Evolutionary conservation across 2,888 invertebrate species (phyloP).

Genomic region (Epinotia bilunana): DNA sequence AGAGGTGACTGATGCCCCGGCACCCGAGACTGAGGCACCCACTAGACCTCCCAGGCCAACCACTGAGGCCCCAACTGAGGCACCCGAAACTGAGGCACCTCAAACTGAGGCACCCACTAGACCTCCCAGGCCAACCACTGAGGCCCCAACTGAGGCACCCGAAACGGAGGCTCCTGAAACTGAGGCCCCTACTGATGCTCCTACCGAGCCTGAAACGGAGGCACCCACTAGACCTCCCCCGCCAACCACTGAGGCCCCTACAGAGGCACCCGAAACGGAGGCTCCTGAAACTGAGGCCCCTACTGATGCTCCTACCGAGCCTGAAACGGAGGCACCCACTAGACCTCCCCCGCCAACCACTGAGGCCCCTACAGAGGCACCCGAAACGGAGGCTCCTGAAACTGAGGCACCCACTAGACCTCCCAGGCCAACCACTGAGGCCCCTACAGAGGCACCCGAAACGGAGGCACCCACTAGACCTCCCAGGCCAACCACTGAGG

Average conservation of each 20-base stretch:
- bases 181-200: not conserved
- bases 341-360: conserved; percentile 14
- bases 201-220: conserved; percentile 39
- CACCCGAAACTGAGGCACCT: conserved; percentile 23
- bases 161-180: conserved; percentile 32
- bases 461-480: conserved; percentile 19
- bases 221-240: conserved; percentile 30
- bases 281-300: conserved; percentile 22
- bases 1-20: conserved; percentile 43
- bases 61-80: conserved; percentile 40
- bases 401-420: conserved; percentile 14
- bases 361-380: conserved; percentile 28
- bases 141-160: not conserved
- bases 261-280: conserved; percentile 33
- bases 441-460: conserved; percentile 29
- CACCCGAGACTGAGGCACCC: conserved; percentile 35
- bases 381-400: conserved; percentile 29
- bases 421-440: conserved; percentile 2
- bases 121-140: conserved; percentile 7
- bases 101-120: conserved; percentile 38
- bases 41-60: conserved; percentile 27
- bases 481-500: conserved; percentile 4
- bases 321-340: conserved; percentile 37
- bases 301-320: conserved; percentile 35
- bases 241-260: conserved; percentile 20